These are phyloP conservation scores for Sterna hirundo DNA, from an alignment of 2,113 vertebrate species.

Conservation along the genomic window DNA sequence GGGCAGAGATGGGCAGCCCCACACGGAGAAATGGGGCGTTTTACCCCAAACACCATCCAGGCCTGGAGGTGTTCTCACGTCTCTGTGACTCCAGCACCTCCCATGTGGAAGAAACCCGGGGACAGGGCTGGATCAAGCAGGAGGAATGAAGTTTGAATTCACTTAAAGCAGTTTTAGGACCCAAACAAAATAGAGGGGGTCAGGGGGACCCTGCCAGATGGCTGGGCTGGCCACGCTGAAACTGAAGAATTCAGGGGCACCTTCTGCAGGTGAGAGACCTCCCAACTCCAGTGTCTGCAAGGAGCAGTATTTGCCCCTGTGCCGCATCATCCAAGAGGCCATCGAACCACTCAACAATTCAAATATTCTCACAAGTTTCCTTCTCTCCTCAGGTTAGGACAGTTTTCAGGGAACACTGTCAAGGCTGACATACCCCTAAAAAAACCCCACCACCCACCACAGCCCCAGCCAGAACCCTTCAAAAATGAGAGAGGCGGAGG, in stretches of 20 bases:
- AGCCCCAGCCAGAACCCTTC: not conserved
- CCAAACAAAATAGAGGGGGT: not conserved
- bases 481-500: not conserved
- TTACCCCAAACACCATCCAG: not conserved
- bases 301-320: not conserved
- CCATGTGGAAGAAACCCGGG: not conserved
- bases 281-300: not conserved
- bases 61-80: not conserved
- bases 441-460: not conserved
- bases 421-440: not conserved
- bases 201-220: not conserved
- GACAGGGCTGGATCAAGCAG: not conserved
- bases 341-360: not conserved
- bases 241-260: not conserved
- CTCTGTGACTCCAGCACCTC: not conserved
- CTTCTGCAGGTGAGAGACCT: not conserved
- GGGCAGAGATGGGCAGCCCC: not conserved
- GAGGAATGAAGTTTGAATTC: not conserved
- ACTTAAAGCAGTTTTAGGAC: not conserved
- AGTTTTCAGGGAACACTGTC: not conserved
- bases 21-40: rapidly evolving
- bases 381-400: not conserved
- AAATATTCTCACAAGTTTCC: not conserved
- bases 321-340: not conserved
- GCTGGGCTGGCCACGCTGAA: not conserved